Evolutionary conservation across 2,888 invertebrate genomes (phyloP), one percentile per base, ranked within the genome.

Genomic region (Amphimallon solstitiale): DNA sequence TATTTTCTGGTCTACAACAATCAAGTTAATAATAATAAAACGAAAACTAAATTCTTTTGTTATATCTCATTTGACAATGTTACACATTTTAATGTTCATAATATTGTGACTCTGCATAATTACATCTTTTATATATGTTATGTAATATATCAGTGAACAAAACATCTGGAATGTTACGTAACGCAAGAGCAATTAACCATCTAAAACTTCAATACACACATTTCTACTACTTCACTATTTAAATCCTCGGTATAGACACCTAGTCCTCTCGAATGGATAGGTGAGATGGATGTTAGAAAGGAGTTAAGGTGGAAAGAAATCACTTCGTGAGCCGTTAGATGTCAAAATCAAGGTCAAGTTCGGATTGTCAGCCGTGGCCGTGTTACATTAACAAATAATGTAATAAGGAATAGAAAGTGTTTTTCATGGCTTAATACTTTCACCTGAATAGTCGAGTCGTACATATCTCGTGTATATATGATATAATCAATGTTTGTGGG

Each of bases 401-500:
- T 56, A 56, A 56, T 56, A 43, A 38, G 37, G 52, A 37, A 35
- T 56, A 56, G 56, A 56, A 56, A 56, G 56, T 56, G 56, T 56
- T 56, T 37, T 40, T 56, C 56, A 56, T 56, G 38, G 40, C 56
- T 56, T 56, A 40, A 56, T 43, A 56, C 56, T 56, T 56, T 56
- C 56, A 40, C 56, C 40, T 23, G 21, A 56, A 40, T 29, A 40
- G 38, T 54, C 23, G 38, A 21, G n/a, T 23, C 40, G 54, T 40
- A 29, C 5, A 29, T 29, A 29, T 29, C 29, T 29, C 29, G 38
- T 40, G 14, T 40, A 35, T 21, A 37, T 56, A 43, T 66, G 64
- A 67, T 63, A 67, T 70, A 69, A 70, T 67, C 69, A 54, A 56
- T 67, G 68, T 71, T 71, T 72, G 69, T 71, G 70, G 73, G 73